A percentile compares a stretch with the other conserved stretches of the same genome.
These are phyloP conservation scores for Oryzaephilus surinamensis DNA, from an alignment of 1,140 invertebrate genomes.

Conservation along the genomic window DNA sequence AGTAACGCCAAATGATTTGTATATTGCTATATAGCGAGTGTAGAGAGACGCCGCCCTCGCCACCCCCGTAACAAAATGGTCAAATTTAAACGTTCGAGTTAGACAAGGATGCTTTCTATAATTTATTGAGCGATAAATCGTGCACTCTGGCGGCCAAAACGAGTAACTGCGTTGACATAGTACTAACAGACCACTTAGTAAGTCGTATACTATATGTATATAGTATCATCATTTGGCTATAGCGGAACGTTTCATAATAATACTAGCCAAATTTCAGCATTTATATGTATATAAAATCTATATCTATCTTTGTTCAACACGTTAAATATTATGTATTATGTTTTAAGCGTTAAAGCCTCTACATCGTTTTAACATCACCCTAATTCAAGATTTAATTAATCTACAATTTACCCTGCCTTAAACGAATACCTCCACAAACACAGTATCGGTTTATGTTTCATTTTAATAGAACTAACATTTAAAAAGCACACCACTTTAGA, in stretches of 20 bases:
- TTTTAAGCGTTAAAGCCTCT: too few relatives aligned
- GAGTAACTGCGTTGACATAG: conserved; percentile 34
- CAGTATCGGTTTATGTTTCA: conserved; percentile 10
- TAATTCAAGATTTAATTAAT: conserved; percentile 20
- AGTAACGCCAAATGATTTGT: conserved; percentile 26
- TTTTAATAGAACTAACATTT: conserved; percentile 10
- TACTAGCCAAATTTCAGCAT: too few relatives aligned
- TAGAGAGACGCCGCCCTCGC: conserved; percentile 16
- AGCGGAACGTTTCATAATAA: conserved; percentile 18
- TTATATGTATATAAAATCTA: too few relatives aligned
- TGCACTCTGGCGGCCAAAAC: conserved; percentile 32
- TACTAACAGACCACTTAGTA: conserved; percentile 33
- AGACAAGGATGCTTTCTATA: conserved; percentile 28
- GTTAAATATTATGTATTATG: too few relatives aligned
- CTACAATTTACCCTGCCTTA: conserved; percentile 18
- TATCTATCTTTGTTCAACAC: too few relatives aligned
- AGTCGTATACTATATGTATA: conserved; percentile 22
- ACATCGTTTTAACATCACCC: too few relatives aligned
- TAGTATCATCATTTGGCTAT: conserved; percentile 20
- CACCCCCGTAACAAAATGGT: conserved; percentile 10
- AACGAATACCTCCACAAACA: conserved; percentile 9
- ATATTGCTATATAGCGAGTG: conserved; percentile 18
- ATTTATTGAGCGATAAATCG: conserved; percentile 37
- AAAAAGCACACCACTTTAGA: too few relatives aligned
- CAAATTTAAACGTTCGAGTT: conserved; percentile 14